phyloP scores from a whole-genome alignment of 1,140 invertebrate species.

The Antheraea mylitta region DNA sequence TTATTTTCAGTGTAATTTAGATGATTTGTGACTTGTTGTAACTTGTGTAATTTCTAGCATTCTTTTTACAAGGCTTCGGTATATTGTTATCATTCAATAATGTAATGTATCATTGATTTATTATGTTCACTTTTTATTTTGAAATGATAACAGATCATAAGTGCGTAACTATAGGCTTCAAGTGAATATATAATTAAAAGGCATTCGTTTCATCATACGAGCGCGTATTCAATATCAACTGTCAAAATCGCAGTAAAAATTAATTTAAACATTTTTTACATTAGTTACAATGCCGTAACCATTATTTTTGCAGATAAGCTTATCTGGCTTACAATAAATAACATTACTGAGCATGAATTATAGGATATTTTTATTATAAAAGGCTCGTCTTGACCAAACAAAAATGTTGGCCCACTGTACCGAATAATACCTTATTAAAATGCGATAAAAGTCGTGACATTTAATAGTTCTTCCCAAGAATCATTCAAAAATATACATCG shows the following conservation, averaged over 20 bases:
- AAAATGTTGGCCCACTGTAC: slow-evolving; percentile 17
- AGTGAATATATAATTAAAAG: not conserved
- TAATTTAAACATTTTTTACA: slow-evolving; percentile 26
- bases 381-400: slow-evolving; percentile 24
- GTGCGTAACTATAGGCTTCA: not conserved
- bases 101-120: not conserved
- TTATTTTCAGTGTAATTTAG: too few relatives aligned
- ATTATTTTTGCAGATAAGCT: slow-evolving; percentile 21
- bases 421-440: slow-evolving; percentile 38
- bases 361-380: slow-evolving; percentile 22
- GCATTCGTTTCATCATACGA: not conserved
- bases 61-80: too few relatives aligned
- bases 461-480: slow-evolving; percentile 40
- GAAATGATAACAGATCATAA: not conserved
- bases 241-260: slow-evolving; percentile 21
- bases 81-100: too few relatives aligned
- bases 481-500: slow-evolving; percentile 15
- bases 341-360: slow-evolving; percentile 11
- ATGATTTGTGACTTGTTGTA: too few relatives aligned
- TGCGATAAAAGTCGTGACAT: slow-evolving; percentile 40
- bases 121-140: not conserved
- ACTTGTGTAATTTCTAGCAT: too few relatives aligned
- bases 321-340: slow-evolving; percentile 23
- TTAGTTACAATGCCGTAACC: slow-evolving; percentile 16
- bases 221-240: slow-evolving; percentile 9